A percentile compares a stretch with the other conserved stretches of the same genome.
phyloP scores from a whole-genome alignment of 2,113 vertebrate genomes.

The Cnemophilus loriae region DNA sequence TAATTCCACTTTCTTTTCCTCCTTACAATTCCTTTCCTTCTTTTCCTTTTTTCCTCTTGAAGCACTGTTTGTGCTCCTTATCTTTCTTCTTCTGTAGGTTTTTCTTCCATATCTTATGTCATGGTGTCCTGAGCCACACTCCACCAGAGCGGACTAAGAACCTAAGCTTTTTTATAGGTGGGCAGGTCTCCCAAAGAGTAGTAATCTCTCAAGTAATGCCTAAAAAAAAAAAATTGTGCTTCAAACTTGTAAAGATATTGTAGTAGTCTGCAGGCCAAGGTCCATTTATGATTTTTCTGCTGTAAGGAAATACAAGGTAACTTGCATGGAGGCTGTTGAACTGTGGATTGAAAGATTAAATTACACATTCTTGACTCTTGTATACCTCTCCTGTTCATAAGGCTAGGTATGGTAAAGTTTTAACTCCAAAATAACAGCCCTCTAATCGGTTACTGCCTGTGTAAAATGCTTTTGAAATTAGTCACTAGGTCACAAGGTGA shows the following conservation, averaged over 20 bases:
- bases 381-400: neutral
- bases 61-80: neutral
- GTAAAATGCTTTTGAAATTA: constrained; percentile 36
- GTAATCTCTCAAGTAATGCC: neutral
- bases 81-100: neutral
- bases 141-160: neutral
- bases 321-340: neutral
- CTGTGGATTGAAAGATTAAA: neutral
- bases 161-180: neutral
- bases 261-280: neutral
- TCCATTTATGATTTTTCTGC: neutral
- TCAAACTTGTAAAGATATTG: neutral
- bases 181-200: neutral
- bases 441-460: constrained; percentile 43
- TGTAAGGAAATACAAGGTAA: neutral
- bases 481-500: constrained; percentile 41
- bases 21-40: neutral
- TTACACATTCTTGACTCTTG: neutral
- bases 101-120: neutral
- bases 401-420: neutral
- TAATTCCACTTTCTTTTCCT: neutral
- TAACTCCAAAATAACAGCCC: constrained; percentile 11
- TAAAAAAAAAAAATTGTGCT: neutral
- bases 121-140: neutral
- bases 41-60: neutral